These are phyloP conservation scores for Gorsachius goisagi DNA, from an alignment of 2,113 vertebrate species.

Conservation along the genomic window DNA sequence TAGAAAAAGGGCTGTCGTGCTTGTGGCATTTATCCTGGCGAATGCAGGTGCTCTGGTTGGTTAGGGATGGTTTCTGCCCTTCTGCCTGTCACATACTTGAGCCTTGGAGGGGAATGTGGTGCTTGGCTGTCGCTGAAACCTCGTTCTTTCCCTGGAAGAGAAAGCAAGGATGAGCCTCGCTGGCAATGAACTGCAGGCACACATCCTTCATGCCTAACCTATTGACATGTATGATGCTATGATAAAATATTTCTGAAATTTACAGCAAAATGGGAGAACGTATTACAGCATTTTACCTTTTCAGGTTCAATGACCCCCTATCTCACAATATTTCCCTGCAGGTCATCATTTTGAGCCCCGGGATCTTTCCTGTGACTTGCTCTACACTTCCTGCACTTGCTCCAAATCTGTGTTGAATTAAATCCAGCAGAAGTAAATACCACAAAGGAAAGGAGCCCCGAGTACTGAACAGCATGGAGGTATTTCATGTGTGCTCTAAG, in stretches of 20 bases:
- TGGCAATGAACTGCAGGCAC: accelerated
- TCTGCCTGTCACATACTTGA: background rate
- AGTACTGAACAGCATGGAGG: background rate
- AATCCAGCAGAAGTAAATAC: background rate
- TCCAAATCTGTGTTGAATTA: background rate
- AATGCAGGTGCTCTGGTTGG: background rate
- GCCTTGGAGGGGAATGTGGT: background rate
- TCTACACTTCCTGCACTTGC: background rate
- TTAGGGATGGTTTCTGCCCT: background rate
- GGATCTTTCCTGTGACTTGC: background rate
- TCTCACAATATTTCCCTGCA: background rate
- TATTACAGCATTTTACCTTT: background rate
- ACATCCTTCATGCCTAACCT: accelerated
- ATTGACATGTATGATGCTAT: accelerated
- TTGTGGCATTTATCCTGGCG: no score
- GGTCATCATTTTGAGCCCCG: no score
- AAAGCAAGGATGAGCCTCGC: background rate
- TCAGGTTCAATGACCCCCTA: background rate
- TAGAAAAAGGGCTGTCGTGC: no score
- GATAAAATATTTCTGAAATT: background rate
- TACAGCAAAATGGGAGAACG: background rate
- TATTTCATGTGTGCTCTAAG: no score
- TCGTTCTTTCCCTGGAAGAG: background rate
- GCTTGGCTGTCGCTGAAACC: background rate
- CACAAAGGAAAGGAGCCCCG: background rate